Base-by-base conservation (phyloP, 2,888 invertebrate species). In the Pocota personata region DNA sequence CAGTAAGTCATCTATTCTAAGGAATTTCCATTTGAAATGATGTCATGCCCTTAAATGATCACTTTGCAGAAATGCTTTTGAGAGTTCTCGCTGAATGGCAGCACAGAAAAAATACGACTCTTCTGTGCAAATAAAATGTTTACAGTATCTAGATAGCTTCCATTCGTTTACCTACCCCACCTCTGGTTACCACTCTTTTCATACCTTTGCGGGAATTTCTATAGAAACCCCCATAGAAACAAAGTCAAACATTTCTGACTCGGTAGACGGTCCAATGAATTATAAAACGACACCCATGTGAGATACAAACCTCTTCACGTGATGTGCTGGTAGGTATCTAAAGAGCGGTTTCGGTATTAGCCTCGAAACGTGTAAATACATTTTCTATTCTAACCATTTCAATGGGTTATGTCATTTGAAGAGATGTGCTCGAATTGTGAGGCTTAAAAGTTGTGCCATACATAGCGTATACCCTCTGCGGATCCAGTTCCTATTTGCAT, bases 101-200 rank as follows among this genome's bases (percentile, higher is more conserved):
- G 12, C 50, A 50, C 37, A 10, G 14, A 30, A 30, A 64, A 78
- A 50, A 57, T 64, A 43, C 60, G 58, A 76, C 43, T 71, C 55
- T 76, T 82, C 62, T 48, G 27, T 77, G 76, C 72, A 86, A 86
- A 86, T 86, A 86, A 86, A 82, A 82, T 86, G 86, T 86, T 86
- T 86, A 86, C 86, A 86, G 77, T 86, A 82, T 86, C 86, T 82
- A 76, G 86, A 86, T 86, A 82, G 72, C 76, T 86, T 86, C 67
- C 71, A 86, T 86, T 86, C 82, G 86, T 82, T 86, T 86, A 72
- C 82, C 57, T 80, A 60, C 69, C 58, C 79, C 60, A 64, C 62
- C 57, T 62, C 30, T 46, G 50, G 37, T 30, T 79, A 35, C 8
- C 75, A 71, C 64, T 64, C 76, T 60, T 52, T 80, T 69, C 57